Conservation (phyloP, 2,888 invertebrate species). For the Lochmaea capreae region DNA sequence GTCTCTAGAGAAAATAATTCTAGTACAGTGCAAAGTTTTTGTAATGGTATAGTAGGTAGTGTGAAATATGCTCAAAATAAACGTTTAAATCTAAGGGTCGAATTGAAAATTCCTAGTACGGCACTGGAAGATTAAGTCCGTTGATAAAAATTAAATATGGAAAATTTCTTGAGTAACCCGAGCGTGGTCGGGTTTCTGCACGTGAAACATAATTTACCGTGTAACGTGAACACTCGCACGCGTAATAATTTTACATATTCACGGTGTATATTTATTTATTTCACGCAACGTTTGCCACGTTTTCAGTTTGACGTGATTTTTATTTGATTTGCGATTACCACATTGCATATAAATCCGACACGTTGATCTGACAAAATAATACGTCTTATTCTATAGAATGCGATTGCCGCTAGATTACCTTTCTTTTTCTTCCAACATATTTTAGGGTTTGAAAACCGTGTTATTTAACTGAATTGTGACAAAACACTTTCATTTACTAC, state of each 20-base stretch:
- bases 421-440: no score
- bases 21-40: no score
- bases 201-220: conserved; percentile 13
- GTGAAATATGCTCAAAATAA: no score
- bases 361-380: not conserved
- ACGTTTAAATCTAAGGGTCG: no score
- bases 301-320: not conserved
- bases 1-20: no score
- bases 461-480: no score
- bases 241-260: not conserved
- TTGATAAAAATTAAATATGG: conserved; percentile 11
- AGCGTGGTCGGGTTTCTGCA: not conserved
- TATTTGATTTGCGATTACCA: not conserved
- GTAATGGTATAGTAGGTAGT: no score
- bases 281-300: conserved; percentile 4
- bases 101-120: not conserved
- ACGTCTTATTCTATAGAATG: not conserved
- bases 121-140: not conserved
- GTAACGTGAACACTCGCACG: conserved; percentile 13
- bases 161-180: conserved; percentile 10
- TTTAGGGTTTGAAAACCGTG: no score
- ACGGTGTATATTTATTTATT: conserved; percentile 5
- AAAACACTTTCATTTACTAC: no score
- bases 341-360: not conserved
- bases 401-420: no score